Evolutionary conservation across 2,888 invertebrate genomes (phyloP).

Genomic region (Habrosyne pyritoides): DNA sequence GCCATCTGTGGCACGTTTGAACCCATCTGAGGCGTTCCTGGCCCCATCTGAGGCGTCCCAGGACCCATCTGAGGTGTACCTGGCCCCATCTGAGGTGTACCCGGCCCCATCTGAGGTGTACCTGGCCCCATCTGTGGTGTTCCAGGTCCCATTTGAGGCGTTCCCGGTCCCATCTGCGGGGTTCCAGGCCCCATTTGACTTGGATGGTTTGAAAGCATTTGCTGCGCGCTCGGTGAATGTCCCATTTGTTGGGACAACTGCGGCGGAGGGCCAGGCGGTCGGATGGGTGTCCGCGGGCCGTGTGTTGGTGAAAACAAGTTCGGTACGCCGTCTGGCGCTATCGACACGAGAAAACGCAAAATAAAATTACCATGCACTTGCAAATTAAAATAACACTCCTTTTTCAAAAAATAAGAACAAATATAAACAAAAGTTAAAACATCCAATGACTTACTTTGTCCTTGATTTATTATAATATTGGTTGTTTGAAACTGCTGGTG

Average conservation of each 20-base stretch:
- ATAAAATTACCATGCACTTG: constrained; percentile 48
- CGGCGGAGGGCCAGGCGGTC: constrained; percentile 63
- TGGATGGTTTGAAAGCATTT: constrained; percentile 35
- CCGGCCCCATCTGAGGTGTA: constrained; percentile 58
- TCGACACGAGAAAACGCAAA: constrained; percentile 43
- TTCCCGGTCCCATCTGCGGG: constrained; percentile 41
- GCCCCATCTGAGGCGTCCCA: constrained; percentile 45
- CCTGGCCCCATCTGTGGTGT: constrained; percentile 54
- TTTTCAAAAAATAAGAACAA: constrained; percentile 12
- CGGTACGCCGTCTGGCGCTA: constrained; percentile 78
- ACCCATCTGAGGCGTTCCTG: constrained; percentile 50
- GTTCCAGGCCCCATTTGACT: constrained; percentile 37
- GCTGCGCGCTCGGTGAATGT: constrained; percentile 38
- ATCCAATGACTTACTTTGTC: constrained; percentile 63
- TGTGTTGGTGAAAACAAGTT: constrained; percentile 76
- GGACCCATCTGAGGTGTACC: constrained; percentile 52
- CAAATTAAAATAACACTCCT: constrained; percentile 44
- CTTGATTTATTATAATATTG: constrained; percentile 78
- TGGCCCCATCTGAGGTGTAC: constrained; percentile 57
- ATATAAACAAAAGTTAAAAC: not conserved
- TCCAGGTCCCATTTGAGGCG: constrained; percentile 50
- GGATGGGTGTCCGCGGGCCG: constrained; percentile 63
- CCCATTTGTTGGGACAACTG: constrained; percentile 36
- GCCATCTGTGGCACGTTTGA: constrained; percentile 69
- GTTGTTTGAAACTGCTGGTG: constrained; percentile 75